Evolutionary conservation across 2,113 vertebrate genomes (phyloP), one percentile per base, ranked within the genome.

Genomic region (Copsychus sechellarum): DNA sequence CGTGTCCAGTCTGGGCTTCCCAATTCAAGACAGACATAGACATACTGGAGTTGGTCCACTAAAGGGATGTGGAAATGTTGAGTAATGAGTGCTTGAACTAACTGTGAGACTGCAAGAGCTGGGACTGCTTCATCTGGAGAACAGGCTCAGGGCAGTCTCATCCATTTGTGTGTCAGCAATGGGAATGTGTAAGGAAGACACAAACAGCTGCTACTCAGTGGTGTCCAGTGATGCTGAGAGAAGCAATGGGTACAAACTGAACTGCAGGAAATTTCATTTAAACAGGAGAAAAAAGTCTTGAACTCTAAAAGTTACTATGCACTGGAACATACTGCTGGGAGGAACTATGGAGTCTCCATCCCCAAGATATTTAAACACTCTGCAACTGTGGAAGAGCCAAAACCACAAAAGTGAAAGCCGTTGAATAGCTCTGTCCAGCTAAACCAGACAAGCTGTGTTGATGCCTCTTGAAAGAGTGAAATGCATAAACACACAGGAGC

Each of bases 161-260:
- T 8, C 16, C 0, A 0, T 14, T 6, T 2, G 2, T 23, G 15
- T 38, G 24, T 20, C 19, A 40, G 15, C 7, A 60, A 26, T 2
- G 14, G 48, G 21, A 48, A 17, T 40, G 5, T 1, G 7, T 26
- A 71, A 51, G 51, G 40, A 61, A 51, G 31, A 47, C 40, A 31
- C 9, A 48, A 81, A 54, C 38, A 60, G 43, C 64, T 31, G 19
- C 13, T 38, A 14, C 50, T 61, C 60, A 42, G 25, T 14, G 24
- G 34, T 12, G 10, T 36, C 34, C 29, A 22, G n/a, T 24, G 36
- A 73, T 20, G 9, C 7, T 23, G 43, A 58, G 50, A 86, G 16
- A 90, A 40, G 26, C 51, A 83, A 29, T 2, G 6, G 47, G 51
- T 40, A 60, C 71, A 79, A 79, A 82, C 0, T 28, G 23, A 89